phyloP scores from a whole-genome alignment of 2,888 invertebrate genomes.

The Dynastes grantii region DNA sequence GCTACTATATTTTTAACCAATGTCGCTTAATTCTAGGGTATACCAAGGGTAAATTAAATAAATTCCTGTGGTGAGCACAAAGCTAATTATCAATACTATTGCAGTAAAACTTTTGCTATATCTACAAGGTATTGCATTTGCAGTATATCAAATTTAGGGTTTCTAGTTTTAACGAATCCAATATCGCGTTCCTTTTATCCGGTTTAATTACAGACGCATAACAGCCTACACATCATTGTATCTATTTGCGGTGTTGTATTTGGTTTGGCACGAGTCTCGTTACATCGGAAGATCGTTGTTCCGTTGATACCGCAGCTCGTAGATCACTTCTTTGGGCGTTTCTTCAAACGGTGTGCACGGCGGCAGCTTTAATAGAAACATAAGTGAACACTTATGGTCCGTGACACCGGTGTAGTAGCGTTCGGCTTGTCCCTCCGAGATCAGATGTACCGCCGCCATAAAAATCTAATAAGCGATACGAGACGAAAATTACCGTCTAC shows the following conservation, averaged over 20 bases:
- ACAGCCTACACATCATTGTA: neutral
- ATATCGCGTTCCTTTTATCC: neutral
- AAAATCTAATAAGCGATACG: slow-evolving; percentile 52
- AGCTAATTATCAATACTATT: too few relatives aligned
- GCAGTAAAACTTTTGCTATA: too few relatives aligned
- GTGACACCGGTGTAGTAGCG: slow-evolving; percentile 69
- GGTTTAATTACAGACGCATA: slow-evolving; percentile 26
- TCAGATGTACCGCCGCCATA: slow-evolving; percentile 64
- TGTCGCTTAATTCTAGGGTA: too few relatives aligned
- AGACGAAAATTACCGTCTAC: slow-evolving; percentile 47
- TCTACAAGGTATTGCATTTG: too few relatives aligned
- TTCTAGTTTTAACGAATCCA: too few relatives aligned
- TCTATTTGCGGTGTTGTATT: slow-evolving; percentile 59
- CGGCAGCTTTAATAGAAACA: slow-evolving; percentile 71
- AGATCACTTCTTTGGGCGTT: slow-evolving; percentile 63
- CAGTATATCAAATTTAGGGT: too few relatives aligned
- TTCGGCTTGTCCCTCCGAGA: slow-evolving; percentile 61
- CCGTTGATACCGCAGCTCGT: slow-evolving; percentile 63
- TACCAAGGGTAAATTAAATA: too few relatives aligned
- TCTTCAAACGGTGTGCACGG: slow-evolving; percentile 63
- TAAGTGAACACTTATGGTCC: slow-evolving; percentile 71
- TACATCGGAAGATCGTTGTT: slow-evolving; percentile 51
- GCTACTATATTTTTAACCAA: too few relatives aligned
- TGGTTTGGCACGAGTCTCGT: slow-evolving; percentile 60
- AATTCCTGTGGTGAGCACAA: too few relatives aligned